Evolutionary conservation across 2,113 vertebrate species (phyloP).

Genomic region (Hippotragus niger): DNA sequence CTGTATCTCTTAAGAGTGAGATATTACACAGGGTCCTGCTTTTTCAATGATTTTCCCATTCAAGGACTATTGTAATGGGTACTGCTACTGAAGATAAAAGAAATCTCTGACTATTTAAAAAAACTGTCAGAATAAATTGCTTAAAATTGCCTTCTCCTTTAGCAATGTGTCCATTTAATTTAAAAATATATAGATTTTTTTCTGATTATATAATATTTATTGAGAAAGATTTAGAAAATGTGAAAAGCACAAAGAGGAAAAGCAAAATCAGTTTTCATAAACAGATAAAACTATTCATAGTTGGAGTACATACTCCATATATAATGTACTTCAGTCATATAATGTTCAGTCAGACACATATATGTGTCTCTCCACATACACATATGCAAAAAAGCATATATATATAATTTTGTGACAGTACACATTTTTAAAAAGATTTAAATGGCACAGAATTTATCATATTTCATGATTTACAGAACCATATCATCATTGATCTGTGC

Average conservation of each 20-base stretch:
- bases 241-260: neutral
- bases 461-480: neutral
- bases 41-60: slow-evolving; percentile 14
- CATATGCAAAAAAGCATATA: neutral
- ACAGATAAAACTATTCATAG: neutral
- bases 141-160: neutral
- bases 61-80: neutral
- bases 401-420: neutral
- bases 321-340: neutral
- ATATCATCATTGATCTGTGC: neutral
- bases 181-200: neutral
- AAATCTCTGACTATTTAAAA: neutral
- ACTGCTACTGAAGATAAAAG: neutral
- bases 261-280: neutral
- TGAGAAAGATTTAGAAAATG: neutral
- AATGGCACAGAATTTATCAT: neutral
- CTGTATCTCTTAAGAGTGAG: neutral
- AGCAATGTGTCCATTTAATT: neutral
- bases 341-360: neutral
- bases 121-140: neutral
- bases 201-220: neutral
- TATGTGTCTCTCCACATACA: neutral
- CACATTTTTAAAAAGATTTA: neutral
- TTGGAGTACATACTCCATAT: neutral
- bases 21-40: neutral